Conservation (phyloP, 2,113 vertebrate species). For the Clupea harengus region DNA sequence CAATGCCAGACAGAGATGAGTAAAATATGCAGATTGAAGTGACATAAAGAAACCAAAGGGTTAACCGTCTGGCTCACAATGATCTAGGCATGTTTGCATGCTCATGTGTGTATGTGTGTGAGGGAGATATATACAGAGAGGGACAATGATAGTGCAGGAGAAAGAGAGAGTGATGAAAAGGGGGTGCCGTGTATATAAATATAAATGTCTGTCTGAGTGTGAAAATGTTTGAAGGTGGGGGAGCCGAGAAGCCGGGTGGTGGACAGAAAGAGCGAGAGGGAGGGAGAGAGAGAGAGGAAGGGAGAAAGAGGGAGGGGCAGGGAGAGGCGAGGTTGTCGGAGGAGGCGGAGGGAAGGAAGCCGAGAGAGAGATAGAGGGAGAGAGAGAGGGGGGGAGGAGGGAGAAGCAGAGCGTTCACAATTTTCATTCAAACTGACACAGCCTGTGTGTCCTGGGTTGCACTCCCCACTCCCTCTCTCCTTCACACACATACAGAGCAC, state of each 20-base stretch:
- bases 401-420: constrained; percentile 65
- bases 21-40: constrained; percentile 31
- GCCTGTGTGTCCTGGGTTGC: constrained; percentile 69
- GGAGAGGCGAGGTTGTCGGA: background rate
- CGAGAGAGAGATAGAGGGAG: constrained; percentile 26
- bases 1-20: background rate
- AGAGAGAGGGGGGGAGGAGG: constrained; percentile 51
- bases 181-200: constrained; percentile 50
- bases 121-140: constrained; percentile 26
- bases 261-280: constrained; percentile 22
- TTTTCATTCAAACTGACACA: constrained; percentile 75
- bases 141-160: background rate
- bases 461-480: constrained; percentile 55
- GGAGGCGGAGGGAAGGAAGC: constrained; percentile 1
- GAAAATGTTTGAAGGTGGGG: constrained; percentile 67
- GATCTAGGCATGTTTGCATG: constrained; percentile 22
- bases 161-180: background rate
- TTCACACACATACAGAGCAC: constrained; percentile 36
- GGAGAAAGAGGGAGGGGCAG: constrained; percentile 38
- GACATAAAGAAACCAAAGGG: constrained; percentile 47
- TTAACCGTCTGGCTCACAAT: constrained; percentile 58
- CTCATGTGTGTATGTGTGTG: constrained; percentile 38
- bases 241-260: constrained; percentile 42
- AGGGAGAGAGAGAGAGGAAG: constrained; percentile 17
- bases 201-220: constrained; percentile 62